Conservation (phyloP, 2,888 invertebrate species). For the Buathra laborator region DNA sequence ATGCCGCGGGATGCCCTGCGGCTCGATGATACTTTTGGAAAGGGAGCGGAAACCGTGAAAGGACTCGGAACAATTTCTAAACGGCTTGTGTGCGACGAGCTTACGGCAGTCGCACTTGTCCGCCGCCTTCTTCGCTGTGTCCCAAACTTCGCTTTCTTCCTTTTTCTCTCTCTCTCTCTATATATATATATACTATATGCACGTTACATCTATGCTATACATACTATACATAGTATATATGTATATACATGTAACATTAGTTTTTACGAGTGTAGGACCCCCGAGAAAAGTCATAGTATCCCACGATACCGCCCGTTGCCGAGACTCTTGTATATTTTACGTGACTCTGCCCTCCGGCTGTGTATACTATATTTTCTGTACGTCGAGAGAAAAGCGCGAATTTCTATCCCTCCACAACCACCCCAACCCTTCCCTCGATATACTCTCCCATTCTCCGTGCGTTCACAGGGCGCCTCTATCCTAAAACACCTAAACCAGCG, state of each 20-base stretch:
- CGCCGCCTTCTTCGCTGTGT: background rate
- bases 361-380: constrained; percentile 15
- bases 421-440: background rate
- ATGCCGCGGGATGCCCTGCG: background rate
- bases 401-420: background rate
- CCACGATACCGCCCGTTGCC: constrained; percentile 59
- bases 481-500: constrained; percentile 35
- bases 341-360: constrained; percentile 69
- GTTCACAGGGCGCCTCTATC: background rate
- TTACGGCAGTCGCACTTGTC: constrained; percentile 4
- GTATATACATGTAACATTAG: constrained; percentile 72
- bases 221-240: constrained; percentile 1
- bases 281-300: constrained; percentile 73
- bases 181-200: background rate
- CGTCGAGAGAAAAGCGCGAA: constrained; percentile 40
- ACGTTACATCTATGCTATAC: background rate
- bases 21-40: constrained; percentile 4
- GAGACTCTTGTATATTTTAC: constrained; percentile 74
- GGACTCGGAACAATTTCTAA: constrained; percentile 51
- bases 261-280: constrained; percentile 78
- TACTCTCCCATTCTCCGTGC: constrained; percentile 15
- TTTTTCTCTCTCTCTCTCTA: no score
- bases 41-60: background rate
- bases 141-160: background rate
- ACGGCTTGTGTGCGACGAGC: constrained; percentile 24